Evolutionary conservation across 2,113 vertebrate genomes (phyloP), one percentile per base, ranked within the genome.

Genomic region (Miniopterus natalensis): DNA sequence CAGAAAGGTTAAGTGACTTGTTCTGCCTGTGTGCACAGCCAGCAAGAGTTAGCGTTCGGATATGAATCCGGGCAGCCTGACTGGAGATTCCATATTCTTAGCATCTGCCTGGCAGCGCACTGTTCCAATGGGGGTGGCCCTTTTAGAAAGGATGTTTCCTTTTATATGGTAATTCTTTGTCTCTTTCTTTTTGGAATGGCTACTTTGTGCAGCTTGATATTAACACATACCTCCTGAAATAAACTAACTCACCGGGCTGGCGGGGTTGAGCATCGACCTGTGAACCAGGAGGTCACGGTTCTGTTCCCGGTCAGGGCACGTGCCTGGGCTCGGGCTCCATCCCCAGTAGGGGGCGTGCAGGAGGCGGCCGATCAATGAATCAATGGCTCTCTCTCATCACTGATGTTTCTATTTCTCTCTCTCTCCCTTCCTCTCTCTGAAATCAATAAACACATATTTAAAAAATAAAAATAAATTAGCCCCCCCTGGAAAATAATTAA

Each of bases 51-150:
- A 13, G 15, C 49, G 27, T 9, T 45, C 53, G 12, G 14, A 29
- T 23, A 13, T 11, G 31, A 95, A 71, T 29, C 47, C 5, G 18
- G 11, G 53, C 5, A 25, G 73, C 27, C 40, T 74, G 21, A 5
- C 21, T 51, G 1, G 6, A 61, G 21, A 68, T 21, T 8, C 20
- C 27, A 1, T 7, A 1, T 23, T 31, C 6, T 47, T 89, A 84
- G 63, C 18, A n/a, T 42, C 6, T 47, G 2, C 31, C 2, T 6
- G 1, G 4, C 29, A 68, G 4, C 8, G 3, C 3, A 20, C 3
- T 47, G 4, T 36, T 78, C 29, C 0, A 18, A 0, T 8, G 18
- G 23, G 6, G 1, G 45, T 14, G 47, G 3, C 5, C 49, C 3
- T 59, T 92, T 65, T 31, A 45, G 40, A 78, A 88, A 55, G 6